Evolutionary conservation across 2,797 vertebrate genomes (phyloP).

Genomic region (Takifugu rubripes): DNA sequence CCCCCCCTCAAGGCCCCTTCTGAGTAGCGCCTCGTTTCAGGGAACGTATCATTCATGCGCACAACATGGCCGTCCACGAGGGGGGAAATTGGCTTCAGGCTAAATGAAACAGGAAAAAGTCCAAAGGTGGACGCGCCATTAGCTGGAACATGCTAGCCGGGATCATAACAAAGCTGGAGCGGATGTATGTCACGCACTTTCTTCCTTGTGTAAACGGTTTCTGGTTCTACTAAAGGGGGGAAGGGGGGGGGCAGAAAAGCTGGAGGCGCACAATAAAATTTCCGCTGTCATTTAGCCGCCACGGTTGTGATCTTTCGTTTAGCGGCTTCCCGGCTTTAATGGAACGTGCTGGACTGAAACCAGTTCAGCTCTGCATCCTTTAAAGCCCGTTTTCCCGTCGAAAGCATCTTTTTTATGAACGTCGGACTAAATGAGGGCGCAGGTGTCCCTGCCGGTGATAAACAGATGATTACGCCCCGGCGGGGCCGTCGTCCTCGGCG

Average conservation of each 20-base stretch:
- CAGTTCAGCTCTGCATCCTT: no score
- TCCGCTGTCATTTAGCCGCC: slow-evolving; percentile 8
- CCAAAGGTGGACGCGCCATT: slow-evolving; percentile 41
- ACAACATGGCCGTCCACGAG: slow-evolving; percentile 27
- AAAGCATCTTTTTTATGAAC: slow-evolving; percentile 21
- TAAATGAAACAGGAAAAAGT: slow-evolving; percentile 58
- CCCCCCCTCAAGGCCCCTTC: slow-evolving; percentile 21
- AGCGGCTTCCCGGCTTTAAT: no score
- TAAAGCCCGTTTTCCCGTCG: no score
- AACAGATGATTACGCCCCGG: slow-evolving; percentile 1
- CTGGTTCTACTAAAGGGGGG: slow-evolving; percentile 17
- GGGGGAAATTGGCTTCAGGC: slow-evolving; percentile 50
- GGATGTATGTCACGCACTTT: not conserved
- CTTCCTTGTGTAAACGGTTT: not conserved
- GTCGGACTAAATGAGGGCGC: slow-evolving; percentile 17
- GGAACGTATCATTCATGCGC: slow-evolving; percentile 42
- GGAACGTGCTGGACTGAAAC: no score
- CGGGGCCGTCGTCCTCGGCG: not conserved
- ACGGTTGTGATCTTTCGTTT: no score
- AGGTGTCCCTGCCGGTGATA: not conserved
- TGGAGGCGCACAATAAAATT: slow-evolving; percentile 39
- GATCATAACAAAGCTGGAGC: slow-evolving; percentile 8
- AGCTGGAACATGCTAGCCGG: slow-evolving; percentile 13
- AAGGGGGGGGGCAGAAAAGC: slow-evolving; percentile 4
- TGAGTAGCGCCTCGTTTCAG: slow-evolving; percentile 18